Evolutionary conservation across 1,140 invertebrate species (phyloP).

Genomic region (Phenacoccus solenopsis): DNA sequence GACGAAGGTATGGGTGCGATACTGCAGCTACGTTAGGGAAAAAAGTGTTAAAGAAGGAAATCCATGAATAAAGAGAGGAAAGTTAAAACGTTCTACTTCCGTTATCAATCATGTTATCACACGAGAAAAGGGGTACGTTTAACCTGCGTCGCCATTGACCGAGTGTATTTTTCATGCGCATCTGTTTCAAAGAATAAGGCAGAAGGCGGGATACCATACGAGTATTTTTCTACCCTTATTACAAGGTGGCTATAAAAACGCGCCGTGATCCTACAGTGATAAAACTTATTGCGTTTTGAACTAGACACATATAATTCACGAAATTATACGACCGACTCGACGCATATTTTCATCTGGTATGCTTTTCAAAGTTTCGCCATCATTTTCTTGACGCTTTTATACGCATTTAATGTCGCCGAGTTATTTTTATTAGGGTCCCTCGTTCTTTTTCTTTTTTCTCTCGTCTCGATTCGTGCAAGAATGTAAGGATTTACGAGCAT

Average conservation of each 20-base stretch:
- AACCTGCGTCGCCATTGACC: background rate
- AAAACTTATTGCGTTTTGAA: background rate
- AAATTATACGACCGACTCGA: background rate
- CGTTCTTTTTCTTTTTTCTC: too few relatives aligned
- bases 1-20: background rate
- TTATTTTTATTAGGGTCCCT: too few relatives aligned
- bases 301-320: background rate
- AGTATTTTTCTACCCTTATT: background rate
- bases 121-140: background rate
- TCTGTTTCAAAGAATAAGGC: background rate
- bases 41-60: background rate
- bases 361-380: too few relatives aligned
- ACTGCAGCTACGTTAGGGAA: background rate
- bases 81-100: background rate
- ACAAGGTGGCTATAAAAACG: background rate
- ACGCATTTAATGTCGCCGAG: too few relatives aligned
- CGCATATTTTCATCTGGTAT: too few relatives aligned
- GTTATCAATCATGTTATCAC: constrained; percentile 2
- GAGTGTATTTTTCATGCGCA: background rate
- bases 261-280: background rate
- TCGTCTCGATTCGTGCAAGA: too few relatives aligned
- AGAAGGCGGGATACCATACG: too few relatives aligned
- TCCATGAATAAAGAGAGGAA: background rate
- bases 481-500: too few relatives aligned
- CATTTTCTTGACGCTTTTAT: too few relatives aligned